Evolutionary conservation across 2,888 invertebrate species (phyloP), one percentile per base, ranked within the genome.

Genomic region (Nymphalis urticae): DNA sequence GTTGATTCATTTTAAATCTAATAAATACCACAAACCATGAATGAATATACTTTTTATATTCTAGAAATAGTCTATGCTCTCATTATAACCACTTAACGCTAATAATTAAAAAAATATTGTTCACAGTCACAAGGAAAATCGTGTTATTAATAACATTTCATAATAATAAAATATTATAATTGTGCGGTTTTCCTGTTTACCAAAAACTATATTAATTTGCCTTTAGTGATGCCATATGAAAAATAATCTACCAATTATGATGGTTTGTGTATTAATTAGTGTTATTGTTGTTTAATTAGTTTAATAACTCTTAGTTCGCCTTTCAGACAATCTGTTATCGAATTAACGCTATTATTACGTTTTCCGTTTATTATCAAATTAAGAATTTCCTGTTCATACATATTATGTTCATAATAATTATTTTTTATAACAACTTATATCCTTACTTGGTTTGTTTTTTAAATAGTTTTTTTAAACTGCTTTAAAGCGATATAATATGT

Each of bases 131-230:
- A 21, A 48, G 61, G 56, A 68, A 62, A 61, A 51, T 68, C 16
- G 47, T 68, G 54, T 56, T 56, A 32, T 56, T n/a, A 56, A 56
- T 32, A 56, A 51, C 53, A 48, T 51, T 68, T 65, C 36, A 62
- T 58, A 42, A 51, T 64, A 68, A 62, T 64, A 64, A 68, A 68
- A 64, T 59, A 65, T 68, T 47, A 62, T 65, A 62, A 65, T 71
- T 53, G 19, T 24, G 48, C 53, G 67, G 70, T 72, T 72, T 70
- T 72, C 72, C 72, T 72, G 72, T 72, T 72, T 72, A 72, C 66
- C 71, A n/a, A 66, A 71, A 66, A 62, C 59, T 17, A 13, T 56
- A 48, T 53, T 24, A 36, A 51, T 51, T 51, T 51, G n/a, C 42
- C 42, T 42, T 4, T 0, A 56, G 48, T 54, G 48, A n/a, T 61